Base-by-base conservation (phyloP, 23 tunicate genomes). In the Trididemnum clinides region DNA sequence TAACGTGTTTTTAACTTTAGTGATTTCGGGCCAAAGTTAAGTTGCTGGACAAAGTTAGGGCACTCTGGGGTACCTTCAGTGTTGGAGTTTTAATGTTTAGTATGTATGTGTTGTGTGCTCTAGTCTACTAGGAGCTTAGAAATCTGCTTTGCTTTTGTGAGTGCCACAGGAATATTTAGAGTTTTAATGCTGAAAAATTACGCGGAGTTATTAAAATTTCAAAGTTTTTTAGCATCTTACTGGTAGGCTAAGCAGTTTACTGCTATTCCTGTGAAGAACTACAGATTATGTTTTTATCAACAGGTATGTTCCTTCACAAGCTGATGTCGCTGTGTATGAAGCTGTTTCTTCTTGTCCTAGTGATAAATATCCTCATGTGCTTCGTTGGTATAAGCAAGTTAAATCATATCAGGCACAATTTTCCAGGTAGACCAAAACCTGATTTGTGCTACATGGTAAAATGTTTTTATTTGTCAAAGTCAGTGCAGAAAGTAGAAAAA, bases 231-330 rank as follows among this genome's bases (percentile, higher is more conserved):
- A 10, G 10, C 54, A 10, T 44, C n/a, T n/a, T n/a, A n/a, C 12
- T 44, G 54, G 12, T 44, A 44, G 15, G 12, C 15, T 44, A 7
- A 10, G 15, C 54, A 44, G 10, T 10, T 44, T 44, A 15, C 12
- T 7, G 54, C 15, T 44, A 15, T 44, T 44, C 15, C 12, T 44
- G 10, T 44, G 15, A 44, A 7, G 15, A 15, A 44, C 10, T 44
- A 44, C 5, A 10, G 25, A 10, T 59, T 10, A 59, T 66, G 36
- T 63, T 86, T 65, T 36, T n/a, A n/a, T n/a, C n/a, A n/a, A n/a
- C n/a, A 94, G 98, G 77, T 94, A 89, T 94, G 99, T 97, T 35
- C 97, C 99, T 80, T 97, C 99, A 19, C 99, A 97, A 85, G 95
- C 86, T 1, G 99, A 97, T 92, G 97, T 97, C 74, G 97, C 88